Conservation (phyloP, 2,888 invertebrate species). For the Azorinus chamasolen region DNA sequence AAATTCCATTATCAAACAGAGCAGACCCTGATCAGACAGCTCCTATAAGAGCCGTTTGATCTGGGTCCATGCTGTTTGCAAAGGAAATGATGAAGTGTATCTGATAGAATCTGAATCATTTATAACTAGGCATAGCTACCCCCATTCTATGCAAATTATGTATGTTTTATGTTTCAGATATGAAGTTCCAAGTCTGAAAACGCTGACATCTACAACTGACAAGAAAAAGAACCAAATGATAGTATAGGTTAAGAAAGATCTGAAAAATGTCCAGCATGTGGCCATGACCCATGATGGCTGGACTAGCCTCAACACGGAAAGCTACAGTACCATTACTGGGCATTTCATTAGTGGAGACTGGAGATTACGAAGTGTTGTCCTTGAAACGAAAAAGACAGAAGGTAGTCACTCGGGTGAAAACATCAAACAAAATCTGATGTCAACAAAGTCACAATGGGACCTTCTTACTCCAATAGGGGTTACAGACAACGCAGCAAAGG, state of each 20-base stretch:
- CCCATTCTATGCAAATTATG: too few relatives aligned
- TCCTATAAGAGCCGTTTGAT: too few relatives aligned
- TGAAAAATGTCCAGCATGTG: neutral
- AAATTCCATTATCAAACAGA: too few relatives aligned
- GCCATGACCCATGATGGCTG: slow-evolving; percentile 40
- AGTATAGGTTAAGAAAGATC: slow-evolving; percentile 6
- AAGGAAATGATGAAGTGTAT: too few relatives aligned
- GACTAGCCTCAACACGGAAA: slow-evolving; percentile 25
- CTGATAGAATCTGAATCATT: too few relatives aligned
- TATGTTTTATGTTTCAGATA: slow-evolving; percentile 29
- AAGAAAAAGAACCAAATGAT: slow-evolving; percentile 20
- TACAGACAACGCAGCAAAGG: slow-evolving; percentile 53
- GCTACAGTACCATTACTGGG: slow-evolving; percentile 24
- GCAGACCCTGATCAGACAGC: too few relatives aligned
- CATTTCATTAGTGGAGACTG: slow-evolving; percentile 34
- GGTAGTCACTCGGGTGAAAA: slow-evolving; percentile 36
- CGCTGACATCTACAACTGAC: neutral
- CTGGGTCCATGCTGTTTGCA: too few relatives aligned
- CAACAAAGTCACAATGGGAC: slow-evolving; percentile 14
- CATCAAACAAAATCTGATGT: slow-evolving; percentile 11
- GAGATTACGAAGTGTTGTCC: slow-evolving; percentile 19
- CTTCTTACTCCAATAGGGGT: slow-evolving; percentile 17
- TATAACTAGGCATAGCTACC: too few relatives aligned
- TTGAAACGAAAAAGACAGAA: slow-evolving; percentile 25
- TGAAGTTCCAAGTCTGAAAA: neutral